Conservation (phyloP, 2,888 invertebrate species). For the Pterostichus madidus region DNA sequence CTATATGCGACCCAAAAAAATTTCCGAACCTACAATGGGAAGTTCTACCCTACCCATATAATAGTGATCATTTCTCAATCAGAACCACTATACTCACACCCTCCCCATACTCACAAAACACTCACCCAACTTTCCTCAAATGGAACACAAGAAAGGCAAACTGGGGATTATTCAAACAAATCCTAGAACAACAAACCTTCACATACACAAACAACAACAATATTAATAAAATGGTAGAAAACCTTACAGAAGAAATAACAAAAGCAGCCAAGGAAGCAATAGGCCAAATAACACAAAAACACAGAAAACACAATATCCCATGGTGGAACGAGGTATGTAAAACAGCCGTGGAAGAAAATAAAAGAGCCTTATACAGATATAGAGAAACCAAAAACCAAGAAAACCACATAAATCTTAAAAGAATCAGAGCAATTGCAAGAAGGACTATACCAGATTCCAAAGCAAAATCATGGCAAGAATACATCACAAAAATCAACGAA, state of each 20-base stretch:
- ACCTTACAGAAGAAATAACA: too few relatives aligned
- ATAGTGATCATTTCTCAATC: background rate
- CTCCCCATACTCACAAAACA: too few relatives aligned
- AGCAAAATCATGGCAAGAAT: constrained; percentile 36
- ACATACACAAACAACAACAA: too few relatives aligned
- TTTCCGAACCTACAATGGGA: background rate
- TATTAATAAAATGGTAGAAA: too few relatives aligned
- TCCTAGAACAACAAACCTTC: too few relatives aligned
- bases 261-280: constrained; percentile 28
- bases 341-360: too few relatives aligned
- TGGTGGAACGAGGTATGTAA: constrained; percentile 54
- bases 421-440: background rate
- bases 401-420: constrained; percentile 22
- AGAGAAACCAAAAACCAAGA: background rate
- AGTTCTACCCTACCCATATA: background rate
- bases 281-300: constrained; percentile 7
- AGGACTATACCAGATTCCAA: background rate
- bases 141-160: too few relatives aligned
- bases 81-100: background rate
- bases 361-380: too few relatives aligned
- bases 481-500: constrained; percentile 6
- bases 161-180: too few relatives aligned
- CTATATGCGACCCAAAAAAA: background rate
- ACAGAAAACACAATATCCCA: constrained; percentile 16
- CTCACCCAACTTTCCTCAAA: too few relatives aligned